phyloP scores from a whole-genome alignment of 2,888 invertebrate genomes.

The Ephialtes manifestator region DNA sequence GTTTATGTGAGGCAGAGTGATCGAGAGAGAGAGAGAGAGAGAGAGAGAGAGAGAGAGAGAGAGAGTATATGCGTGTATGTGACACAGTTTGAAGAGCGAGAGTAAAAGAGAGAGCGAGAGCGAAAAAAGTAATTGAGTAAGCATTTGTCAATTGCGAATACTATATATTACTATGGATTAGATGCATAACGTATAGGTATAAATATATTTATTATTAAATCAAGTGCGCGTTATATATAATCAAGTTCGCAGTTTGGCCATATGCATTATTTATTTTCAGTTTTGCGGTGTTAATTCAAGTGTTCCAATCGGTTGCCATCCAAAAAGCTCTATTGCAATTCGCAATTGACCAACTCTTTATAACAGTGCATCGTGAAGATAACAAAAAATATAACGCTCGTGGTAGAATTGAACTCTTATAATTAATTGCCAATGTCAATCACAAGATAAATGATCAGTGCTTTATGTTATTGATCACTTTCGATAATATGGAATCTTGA shows the following conservation, averaged over 20 bases:
- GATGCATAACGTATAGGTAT: background rate
- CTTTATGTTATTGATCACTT: too few relatives aligned
- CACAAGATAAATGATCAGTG: too few relatives aligned
- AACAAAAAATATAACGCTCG: background rate
- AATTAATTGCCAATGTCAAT: too few relatives aligned
- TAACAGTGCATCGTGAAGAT: background rate
- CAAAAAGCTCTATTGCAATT: background rate
- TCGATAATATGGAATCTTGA: too few relatives aligned
- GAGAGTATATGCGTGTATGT: background rate
- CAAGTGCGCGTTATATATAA: conserved; percentile 39
- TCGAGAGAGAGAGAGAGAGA: conserved; percentile 47
- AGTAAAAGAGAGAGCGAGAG: conserved; percentile 59
- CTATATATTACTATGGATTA: background rate
- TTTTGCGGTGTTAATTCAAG: conserved; percentile 13
- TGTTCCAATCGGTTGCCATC: background rate
- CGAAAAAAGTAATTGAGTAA: background rate
- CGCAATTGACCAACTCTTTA: background rate
- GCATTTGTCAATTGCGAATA: background rate
- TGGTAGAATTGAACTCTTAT: background rate
- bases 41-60: conserved; percentile 32
- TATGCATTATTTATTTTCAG: conserved; percentile 11
- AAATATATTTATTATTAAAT: background rate
- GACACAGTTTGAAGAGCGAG: background rate
- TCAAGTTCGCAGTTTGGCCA: background rate
- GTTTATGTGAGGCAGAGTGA: conserved; percentile 32